A percentile compares a stretch with the other conserved stretches of the same genome.
Evolutionary conservation across 2,797 vertebrate species (phyloP).

Genomic region (Chrysolophus pictus): DNA sequence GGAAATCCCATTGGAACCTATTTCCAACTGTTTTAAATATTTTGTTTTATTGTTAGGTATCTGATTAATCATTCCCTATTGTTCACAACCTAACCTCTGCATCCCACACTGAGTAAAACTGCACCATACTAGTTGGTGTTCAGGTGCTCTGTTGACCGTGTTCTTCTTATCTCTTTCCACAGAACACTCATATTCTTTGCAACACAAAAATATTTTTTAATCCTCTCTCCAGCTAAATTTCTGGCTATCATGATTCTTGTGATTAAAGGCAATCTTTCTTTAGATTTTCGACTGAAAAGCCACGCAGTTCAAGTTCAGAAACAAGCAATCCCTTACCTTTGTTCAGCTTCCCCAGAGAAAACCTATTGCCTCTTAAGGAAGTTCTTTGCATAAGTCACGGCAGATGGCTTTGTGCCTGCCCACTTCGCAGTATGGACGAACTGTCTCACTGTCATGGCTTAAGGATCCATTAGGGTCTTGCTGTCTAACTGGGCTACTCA

Average conservation of each 20-base stretch:
- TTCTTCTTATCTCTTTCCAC: slow-evolving; percentile 24
- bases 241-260: background rate
- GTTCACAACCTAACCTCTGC: background rate
- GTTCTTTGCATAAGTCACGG: accelerated
- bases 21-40: background rate
- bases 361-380: background rate
- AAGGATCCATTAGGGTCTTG: background rate
- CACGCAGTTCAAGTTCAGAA: background rate
- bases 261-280: slow-evolving; percentile 14
- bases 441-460: accelerated
- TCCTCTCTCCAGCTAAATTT: background rate
- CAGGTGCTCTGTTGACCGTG: background rate
- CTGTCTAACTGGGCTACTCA: accelerated
- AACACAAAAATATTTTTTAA: background rate
- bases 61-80: background rate
- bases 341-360: background rate
- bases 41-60: background rate
- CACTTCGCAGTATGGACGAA: accelerated
- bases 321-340: background rate
- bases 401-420: accelerated
- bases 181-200: background rate
- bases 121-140: accelerated
- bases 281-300: background rate
- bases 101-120: accelerated
- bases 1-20: background rate